Evolutionary conservation across 2,113 vertebrate species (phyloP).

Genomic region (Pelusios castaneus): DNA sequence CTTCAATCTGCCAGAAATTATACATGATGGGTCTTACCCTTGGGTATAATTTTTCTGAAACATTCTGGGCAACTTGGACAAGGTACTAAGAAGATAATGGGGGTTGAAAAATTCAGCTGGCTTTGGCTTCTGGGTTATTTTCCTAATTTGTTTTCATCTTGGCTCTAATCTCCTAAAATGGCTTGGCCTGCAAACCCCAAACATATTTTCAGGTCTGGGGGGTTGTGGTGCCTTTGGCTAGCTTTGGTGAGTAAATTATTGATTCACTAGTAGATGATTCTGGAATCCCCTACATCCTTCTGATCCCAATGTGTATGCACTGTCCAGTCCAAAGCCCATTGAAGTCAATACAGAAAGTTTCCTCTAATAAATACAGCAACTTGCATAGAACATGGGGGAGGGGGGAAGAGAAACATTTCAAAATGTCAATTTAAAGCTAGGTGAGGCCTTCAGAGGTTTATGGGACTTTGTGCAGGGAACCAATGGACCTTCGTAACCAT

Average conservation of each 20-base stretch:
- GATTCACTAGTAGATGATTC: rapidly evolving
- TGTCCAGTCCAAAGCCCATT: neutral
- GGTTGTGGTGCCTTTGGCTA: rapidly evolving
- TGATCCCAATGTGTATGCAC: neutral
- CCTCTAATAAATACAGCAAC: neutral
- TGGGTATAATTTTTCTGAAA: neutral
- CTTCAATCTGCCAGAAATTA: neutral
- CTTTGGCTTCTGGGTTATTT: neutral
- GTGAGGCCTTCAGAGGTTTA: neutral
- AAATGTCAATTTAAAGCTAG: neutral
- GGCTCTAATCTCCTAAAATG: neutral
- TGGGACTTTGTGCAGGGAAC: neutral
- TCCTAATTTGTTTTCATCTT: constrained; percentile 11
- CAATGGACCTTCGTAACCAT: neutral
- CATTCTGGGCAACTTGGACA: neutral
- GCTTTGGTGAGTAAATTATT: neutral
- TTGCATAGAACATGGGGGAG: neutral
- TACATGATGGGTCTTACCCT: neutral
- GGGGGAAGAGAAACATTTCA: neutral
- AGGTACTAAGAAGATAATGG: neutral
- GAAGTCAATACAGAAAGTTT: neutral
- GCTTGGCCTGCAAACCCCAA: neutral
- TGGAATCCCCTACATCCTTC: neutral
- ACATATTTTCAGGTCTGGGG: neutral
- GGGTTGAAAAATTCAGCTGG: neutral